phyloP scores from a whole-genome alignment of 2,113 vertebrate species.

The Gavia stellata region DNA sequence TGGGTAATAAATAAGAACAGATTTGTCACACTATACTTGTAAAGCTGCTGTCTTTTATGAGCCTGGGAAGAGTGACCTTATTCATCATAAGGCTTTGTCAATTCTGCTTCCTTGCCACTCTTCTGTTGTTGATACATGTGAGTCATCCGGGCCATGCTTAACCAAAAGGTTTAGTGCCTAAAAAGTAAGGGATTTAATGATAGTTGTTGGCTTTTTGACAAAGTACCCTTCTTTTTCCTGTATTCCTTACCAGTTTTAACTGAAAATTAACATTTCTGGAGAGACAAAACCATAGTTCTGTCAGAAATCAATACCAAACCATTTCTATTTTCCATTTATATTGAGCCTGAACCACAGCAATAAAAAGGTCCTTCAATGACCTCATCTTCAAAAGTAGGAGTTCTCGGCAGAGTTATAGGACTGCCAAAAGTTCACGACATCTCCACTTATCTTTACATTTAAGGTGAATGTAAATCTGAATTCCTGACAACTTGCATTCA shows the following conservation, averaged over 20 bases:
- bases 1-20: conserved; percentile 19
- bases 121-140: not conserved
- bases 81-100: not conserved
- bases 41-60: conserved; percentile 28
- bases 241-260: not conserved
- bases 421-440: not conserved
- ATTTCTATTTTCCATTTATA: not conserved
- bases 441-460: not conserved
- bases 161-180: not conserved
- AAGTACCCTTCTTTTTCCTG: not conserved
- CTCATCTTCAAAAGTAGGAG: not conserved
- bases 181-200: not conserved
- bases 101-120: not conserved
- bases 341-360: not conserved
- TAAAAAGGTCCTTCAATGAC: not conserved
- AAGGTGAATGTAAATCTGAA: not conserved
- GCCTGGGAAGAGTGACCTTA: conserved; percentile 11
- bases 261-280: not conserved
- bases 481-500: not conserved
- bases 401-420: not conserved
- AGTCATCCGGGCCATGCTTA: not conserved
- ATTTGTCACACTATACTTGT: not conserved
- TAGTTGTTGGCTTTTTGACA: not conserved
- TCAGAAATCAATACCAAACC: not conserved
- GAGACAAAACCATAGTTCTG: not conserved